Evolutionary conservation across 1,140 invertebrate genomes (phyloP), one percentile per base, ranked within the genome.

Genomic region (Drosophila jambulina): DNA sequence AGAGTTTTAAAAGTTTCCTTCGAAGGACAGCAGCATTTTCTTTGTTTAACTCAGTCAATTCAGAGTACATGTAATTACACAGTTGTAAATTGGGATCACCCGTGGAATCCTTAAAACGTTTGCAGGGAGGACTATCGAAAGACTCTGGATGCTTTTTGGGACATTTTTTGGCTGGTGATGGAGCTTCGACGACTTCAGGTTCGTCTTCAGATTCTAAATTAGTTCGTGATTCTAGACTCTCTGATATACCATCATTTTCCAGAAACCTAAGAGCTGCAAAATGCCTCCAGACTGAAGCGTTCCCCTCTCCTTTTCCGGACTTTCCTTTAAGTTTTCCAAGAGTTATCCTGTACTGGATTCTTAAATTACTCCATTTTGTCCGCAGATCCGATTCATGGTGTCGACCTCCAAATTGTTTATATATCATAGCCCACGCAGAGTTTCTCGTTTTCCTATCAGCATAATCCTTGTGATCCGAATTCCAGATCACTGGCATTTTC

Each of bases 41-140:
- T 17, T 54, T 54, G 49, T 17, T 21, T 0, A 54, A 13, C 13
- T 54, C 51, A 23, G 13, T 17, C 7, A 54, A 36, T 54, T 54
- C 51, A 23, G 51, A 54, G 10, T 54, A 54, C 51, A 54, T 54
- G 51, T 54, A 54, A 36, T 54, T 54, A 36, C 51, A 54, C 3
- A 54, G 32, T 23, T 54, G 51, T 19, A 54, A 36, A 36, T 54
- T 54, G 13, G 51, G 51, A 21, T 54, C 51, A 21, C 8, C 19
- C 13, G 17, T 54, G 13, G 32, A 34, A 23, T 54, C 51, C 29
- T 21, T 36, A 23, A 54, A 21, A 21, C 51, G 29, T 23, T 36
- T 54, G 19, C 7, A 23, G 4, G 19, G 7, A 21, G 29, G 13
- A 21, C 12, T 34, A 15, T 34, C 49, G 0, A 53, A 9, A 15